Evolutionary conservation across 2,113 vertebrate genomes (phyloP).

Genomic region (Gorsachius goisagi): DNA sequence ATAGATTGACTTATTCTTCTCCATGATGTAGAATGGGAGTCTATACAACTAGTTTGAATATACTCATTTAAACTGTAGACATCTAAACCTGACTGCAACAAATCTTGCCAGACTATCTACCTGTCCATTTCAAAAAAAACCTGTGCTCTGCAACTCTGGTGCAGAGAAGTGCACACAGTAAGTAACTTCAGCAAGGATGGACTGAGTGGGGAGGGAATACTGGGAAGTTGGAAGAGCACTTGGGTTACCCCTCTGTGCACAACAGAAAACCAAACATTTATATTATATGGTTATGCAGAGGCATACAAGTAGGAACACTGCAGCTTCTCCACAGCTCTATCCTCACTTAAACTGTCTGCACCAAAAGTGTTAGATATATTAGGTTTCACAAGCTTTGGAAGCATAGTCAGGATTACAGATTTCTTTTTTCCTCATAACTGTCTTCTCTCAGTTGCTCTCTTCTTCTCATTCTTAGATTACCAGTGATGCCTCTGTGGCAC

Average conservation of each 20-base stretch:
- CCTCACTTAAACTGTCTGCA: background rate
- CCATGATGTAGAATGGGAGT: background rate
- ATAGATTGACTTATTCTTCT: background rate
- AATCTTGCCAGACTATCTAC: background rate
- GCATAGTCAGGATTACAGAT: background rate
- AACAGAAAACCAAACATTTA: background rate
- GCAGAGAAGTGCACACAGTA: background rate
- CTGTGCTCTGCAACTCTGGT: too few relatives aligned
- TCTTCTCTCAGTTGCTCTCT: background rate
- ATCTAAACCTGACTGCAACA: background rate
- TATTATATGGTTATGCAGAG: background rate
- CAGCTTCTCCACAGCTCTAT: background rate
- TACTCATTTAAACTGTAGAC: background rate
- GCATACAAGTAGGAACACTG: background rate
- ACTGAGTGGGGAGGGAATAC: background rate
- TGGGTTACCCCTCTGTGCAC: background rate
- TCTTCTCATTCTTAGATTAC: background rate
- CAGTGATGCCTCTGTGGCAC: background rate
- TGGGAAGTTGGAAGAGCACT: background rate
- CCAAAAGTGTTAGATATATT: background rate
- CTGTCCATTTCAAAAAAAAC: background rate
- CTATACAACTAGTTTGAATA: background rate
- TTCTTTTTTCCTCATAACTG: background rate
- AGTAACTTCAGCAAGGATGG: background rate
- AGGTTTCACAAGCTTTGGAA: background rate